phyloP scores from a whole-genome alignment of 2,113 vertebrate species.

The Oncorhynchus mykiss region DNA sequence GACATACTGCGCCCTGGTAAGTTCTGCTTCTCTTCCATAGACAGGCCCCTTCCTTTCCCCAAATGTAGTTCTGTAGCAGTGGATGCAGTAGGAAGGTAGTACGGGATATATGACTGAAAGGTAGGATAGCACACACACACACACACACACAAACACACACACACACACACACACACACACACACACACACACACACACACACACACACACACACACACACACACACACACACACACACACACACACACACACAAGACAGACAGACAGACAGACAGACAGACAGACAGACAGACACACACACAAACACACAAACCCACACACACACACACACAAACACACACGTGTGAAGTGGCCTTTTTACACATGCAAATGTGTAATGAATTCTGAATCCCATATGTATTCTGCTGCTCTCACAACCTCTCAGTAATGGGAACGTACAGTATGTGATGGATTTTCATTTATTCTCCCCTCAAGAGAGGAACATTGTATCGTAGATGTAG shows the following conservation, averaged over 20 bases:
- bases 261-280: too few species aligned
- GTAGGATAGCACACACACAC: too few species aligned
- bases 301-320: too few species aligned
- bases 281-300: too few species aligned
- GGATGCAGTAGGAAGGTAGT: conserved; percentile 40
- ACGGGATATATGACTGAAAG: conserved; percentile 81
- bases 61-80: not conserved
- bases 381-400: not conserved
- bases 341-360: not conserved
- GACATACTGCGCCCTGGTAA: conserved; percentile 97
- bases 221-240: too few species aligned
- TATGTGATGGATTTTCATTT: not conserved
- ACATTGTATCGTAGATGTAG: not conserved
- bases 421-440: not conserved
- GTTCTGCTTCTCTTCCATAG: conserved; percentile 61
- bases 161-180: too few species aligned
- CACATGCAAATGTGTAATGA: not conserved
- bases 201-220: too few species aligned
- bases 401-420: not conserved
- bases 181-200: too few species aligned
- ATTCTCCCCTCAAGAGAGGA: not conserved
- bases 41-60: too few species aligned
- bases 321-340: too few species aligned
- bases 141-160: too few species aligned
- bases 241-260: too few species aligned